Conservation (phyloP, 2,797 vertebrate genomes). For the Echiichthys vipera region DNA sequence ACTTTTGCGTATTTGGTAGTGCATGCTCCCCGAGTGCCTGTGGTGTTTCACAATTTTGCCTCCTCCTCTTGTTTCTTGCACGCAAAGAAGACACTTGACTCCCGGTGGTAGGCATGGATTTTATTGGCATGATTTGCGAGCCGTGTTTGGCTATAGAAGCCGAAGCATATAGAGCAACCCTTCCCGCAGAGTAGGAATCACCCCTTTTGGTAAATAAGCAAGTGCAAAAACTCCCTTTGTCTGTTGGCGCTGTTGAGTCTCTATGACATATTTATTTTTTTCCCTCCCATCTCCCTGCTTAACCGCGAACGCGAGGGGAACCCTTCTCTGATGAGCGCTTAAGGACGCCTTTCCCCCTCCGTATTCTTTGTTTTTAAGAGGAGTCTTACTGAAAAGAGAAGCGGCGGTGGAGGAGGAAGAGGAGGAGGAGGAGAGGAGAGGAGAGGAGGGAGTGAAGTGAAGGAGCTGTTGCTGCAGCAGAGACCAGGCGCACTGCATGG, state of each 20-base stretch:
- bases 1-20: slow-evolving; percentile 56
- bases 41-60: slow-evolving; percentile 11
- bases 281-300: slow-evolving; percentile 65
- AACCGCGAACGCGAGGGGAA: slow-evolving; percentile 79
- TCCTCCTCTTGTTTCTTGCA: slow-evolving; percentile 45
- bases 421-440: slow-evolving; percentile 38
- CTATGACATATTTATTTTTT: slow-evolving; percentile 70
- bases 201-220: slow-evolving; percentile 89
- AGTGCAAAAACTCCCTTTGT: slow-evolving; percentile 87
- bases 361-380: slow-evolving; percentile 64
- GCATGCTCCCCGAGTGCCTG: slow-evolving; percentile 50
- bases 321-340: slow-evolving; percentile 72
- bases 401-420: slow-evolving; percentile 53
- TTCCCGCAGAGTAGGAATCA: slow-evolving; percentile 92
- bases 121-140: slow-evolving; percentile 54
- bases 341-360: slow-evolving; percentile 52
- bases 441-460: slow-evolving; percentile 45
- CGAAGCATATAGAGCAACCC: slow-evolving; percentile 60
- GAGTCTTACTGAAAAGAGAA: slow-evolving; percentile 56
- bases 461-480: slow-evolving; percentile 72
- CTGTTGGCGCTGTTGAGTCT: slow-evolving; percentile 93
- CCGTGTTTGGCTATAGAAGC: slow-evolving; percentile 42
- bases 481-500: slow-evolving; percentile 69
- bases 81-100: slow-evolving; percentile 31
- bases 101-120: slow-evolving; percentile 36